Evolutionary conservation across 1,140 invertebrate species (phyloP), one percentile per base, ranked within the genome.

Genomic region (Drosophila bifasciata): DNA sequence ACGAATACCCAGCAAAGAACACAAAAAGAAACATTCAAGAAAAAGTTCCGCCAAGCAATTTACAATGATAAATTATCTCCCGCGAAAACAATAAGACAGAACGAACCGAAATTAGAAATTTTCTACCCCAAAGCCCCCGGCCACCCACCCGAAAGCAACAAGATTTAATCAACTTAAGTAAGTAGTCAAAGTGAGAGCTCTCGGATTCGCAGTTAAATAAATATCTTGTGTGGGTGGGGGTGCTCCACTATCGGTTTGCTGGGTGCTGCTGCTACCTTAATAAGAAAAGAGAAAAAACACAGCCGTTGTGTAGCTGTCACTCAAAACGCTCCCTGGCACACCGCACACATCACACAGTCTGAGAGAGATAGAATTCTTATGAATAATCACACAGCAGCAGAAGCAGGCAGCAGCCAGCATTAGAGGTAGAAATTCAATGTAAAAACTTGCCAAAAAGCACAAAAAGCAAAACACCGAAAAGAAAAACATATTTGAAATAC

Each of bases 381-480:
- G 76, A 84, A 84, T 84, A 85, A 85, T 85, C 80, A 76, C 71
- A 64, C 40, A 49, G 60, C 79, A 63, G 44, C 46, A 17, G 46
- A n/a, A 61, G 48, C 25, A 51, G 9, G 19, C 25, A 55, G 23
- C 21, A 55, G 15, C 61, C 32, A 36, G 11, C 32, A 36, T 36
- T 36, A 36, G 32, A 36, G 11, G 32, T 36, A 11, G 11, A 36
- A 13, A 36, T 73, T 73, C 52, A 73, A 62, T 72, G 76, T 76
- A 84, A 84, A 79, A 69, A 68, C 79, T 83, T 76, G 72, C 53
- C 78, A 81, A 71, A 85, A 63, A 68, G 59, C 52, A 46, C 46
- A 49, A 21, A 25, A 52, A 56, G n/a, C 39, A 39, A 75, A 51
- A 67, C 43, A n/a, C 49, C 56, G 56, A 60, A 57, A 57, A 41